Evolutionary conservation across 2,113 vertebrate species (phyloP).

Genomic region (Ptilorrhoa leucosticta): DNA sequence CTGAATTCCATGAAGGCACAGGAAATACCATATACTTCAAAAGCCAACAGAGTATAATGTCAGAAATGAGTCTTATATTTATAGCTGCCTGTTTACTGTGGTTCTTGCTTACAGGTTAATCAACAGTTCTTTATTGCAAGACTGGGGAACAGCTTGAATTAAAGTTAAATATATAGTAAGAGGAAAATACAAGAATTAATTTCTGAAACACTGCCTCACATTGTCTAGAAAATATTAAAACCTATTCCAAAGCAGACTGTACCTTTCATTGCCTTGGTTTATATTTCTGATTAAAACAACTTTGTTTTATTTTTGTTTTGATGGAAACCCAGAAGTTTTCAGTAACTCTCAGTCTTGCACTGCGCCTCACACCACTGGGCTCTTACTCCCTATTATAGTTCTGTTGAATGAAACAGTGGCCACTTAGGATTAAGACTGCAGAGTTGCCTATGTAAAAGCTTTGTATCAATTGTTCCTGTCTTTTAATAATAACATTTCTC

Average conservation of each 20-base stretch:
- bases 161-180: not conserved
- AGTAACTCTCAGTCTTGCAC: not conserved
- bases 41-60: not conserved
- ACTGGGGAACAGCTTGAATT: not conserved
- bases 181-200: not conserved
- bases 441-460: not conserved
- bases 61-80: not conserved
- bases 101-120: not conserved
- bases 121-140: not conserved
- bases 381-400: not conserved
- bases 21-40: not conserved
- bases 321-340: not conserved
- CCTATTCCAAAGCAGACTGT: not conserved
- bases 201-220: not conserved
- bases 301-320: not conserved
- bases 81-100: not conserved
- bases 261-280: not conserved
- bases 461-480: not conserved
- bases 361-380: not conserved
- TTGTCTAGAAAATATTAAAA: not conserved
- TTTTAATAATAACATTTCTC: not conserved
- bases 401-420: not conserved
- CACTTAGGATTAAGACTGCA: not conserved
- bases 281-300: not conserved
- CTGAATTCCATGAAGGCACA: not conserved